Conservation (phyloP, 2,888 invertebrate genomes). For the Catotricha subobsoleta region DNA sequence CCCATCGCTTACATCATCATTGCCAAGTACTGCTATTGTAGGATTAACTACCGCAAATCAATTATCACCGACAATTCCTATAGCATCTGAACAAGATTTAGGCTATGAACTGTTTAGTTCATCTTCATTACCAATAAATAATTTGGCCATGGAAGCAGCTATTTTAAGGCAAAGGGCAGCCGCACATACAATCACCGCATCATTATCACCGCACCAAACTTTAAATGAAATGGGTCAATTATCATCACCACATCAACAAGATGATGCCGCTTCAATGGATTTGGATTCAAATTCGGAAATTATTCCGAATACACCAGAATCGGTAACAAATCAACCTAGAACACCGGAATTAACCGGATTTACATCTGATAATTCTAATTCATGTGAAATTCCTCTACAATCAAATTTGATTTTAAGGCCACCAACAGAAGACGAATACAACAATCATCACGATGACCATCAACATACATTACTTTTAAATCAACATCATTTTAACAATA, state of each 20-base stretch:
- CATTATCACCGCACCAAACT: no score
- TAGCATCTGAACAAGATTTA: neutral
- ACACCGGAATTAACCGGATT: neutral
- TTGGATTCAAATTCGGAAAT: constrained; percentile 6
- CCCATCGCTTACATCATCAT: constrained; percentile 2
- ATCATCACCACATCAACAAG: no score
- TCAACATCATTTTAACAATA: no score
- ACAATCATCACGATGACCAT: no score
- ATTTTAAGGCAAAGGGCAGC: no score
- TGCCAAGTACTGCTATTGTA: neutral
- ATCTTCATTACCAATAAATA: neutral
- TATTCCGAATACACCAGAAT: constrained; percentile 5
- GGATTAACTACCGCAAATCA: neutral
- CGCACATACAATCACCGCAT: no score
- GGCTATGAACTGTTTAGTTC: neutral
- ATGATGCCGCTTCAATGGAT: neutral
- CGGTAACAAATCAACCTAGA: constrained; percentile 1
- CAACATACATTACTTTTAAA: no score
- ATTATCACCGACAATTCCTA: neutral
- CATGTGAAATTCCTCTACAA: constrained; percentile 10
- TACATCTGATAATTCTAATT: constrained; percentile 6
- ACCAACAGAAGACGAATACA: no score
- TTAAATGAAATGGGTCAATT: no score
- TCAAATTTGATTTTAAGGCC: constrained; percentile 5
- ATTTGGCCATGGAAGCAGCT: neutral